phyloP scores from a whole-genome alignment of 2,113 vertebrate genomes.

The Damaliscus lunatus region DNA sequence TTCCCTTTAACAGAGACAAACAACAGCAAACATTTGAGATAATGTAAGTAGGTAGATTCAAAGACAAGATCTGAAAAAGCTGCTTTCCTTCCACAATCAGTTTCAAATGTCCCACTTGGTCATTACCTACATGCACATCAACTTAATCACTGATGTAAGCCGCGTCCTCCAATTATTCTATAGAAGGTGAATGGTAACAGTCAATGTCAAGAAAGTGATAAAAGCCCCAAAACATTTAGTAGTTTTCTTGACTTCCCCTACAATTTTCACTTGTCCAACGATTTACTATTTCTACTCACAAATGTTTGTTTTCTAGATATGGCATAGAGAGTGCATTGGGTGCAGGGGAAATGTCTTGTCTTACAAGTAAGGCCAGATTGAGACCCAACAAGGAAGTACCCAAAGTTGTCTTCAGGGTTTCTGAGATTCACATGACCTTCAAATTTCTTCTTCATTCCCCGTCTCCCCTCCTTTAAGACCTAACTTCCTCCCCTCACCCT shows the following conservation, averaged over 20 bases:
- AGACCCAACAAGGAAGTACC: neutral
- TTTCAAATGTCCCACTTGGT: neutral
- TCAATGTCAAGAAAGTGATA: neutral
- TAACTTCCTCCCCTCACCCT: neutral
- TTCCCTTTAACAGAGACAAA: neutral
- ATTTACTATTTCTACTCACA: neutral
- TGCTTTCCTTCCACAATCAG: neutral
- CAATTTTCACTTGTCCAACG: neutral
- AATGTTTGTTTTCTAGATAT: neutral
- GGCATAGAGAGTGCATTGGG: neutral
- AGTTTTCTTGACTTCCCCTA: conserved; percentile 9
- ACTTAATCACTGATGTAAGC: neutral
- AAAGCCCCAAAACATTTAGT: neutral
- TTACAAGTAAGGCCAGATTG: neutral
- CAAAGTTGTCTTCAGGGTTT: neutral
- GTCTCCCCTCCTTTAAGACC: neutral
- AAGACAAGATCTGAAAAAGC: neutral
- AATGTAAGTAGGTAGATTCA: neutral
- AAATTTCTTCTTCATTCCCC: neutral
- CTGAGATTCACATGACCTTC: neutral
- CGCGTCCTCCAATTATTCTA: neutral
- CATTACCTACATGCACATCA: neutral
- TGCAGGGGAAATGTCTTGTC: neutral
- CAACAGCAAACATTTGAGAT: neutral
- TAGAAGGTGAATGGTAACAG: neutral